Conservation (phyloP, 2,797 vertebrate genomes). For the Mareca strepera region DNA sequence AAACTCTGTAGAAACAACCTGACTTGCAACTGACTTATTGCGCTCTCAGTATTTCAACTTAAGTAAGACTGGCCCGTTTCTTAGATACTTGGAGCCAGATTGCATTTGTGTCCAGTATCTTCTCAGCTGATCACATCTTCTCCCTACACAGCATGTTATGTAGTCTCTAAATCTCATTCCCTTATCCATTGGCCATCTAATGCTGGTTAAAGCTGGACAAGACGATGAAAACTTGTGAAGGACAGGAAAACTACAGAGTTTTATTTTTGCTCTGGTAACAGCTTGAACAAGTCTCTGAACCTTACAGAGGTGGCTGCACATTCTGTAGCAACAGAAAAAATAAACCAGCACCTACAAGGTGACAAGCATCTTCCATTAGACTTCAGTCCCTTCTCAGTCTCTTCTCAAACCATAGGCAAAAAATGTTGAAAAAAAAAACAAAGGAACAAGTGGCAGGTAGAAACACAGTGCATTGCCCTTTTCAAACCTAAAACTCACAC, state of each 20-base stretch:
- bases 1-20: not conserved
- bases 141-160: rapidly evolving
- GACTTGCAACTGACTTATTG: not conserved
- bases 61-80: rapidly evolving
- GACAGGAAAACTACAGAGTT: not conserved
- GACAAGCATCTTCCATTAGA: not conserved
- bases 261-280: not conserved
- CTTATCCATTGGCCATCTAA: not conserved
- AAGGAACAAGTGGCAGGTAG: not conserved
- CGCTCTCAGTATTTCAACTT: not conserved
- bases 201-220: not conserved
- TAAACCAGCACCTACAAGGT: not conserved
- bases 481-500: not conserved
- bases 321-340: not conserved
- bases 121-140: not conserved
- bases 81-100: not conserved
- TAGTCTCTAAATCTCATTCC: not conserved
- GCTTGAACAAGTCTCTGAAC: not conserved
- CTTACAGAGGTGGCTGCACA: not conserved
- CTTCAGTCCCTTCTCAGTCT: not conserved
- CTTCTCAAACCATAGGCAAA: not conserved
- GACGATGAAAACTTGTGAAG: not conserved
- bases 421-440: not conserved
- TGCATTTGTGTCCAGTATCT: rapidly evolving
- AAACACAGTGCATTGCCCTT: not conserved